phyloP scores from a whole-genome alignment of 2,797 vertebrate species.

The Myoxocephalus aenaeus region DNA sequence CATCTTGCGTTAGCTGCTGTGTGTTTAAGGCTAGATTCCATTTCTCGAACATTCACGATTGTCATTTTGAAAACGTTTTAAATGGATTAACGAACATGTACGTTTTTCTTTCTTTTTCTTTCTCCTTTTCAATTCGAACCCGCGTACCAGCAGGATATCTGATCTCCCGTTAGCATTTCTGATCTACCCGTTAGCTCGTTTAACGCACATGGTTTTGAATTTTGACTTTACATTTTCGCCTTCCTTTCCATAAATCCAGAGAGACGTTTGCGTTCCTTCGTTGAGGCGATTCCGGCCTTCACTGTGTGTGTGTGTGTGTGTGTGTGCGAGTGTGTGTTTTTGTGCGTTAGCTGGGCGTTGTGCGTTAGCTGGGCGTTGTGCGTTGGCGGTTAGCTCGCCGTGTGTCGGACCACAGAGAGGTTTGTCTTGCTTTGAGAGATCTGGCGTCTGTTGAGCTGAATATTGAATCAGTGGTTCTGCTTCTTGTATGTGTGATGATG shows the following conservation, averaged over 20 bases:
- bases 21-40: conserved; percentile 14
- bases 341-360: background rate
- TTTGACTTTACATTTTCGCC: background rate
- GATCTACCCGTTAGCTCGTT: conserved; percentile 28
- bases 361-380: conserved; percentile 1
- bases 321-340: background rate
- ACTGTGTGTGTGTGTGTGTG: background rate
- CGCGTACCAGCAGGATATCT: background rate
- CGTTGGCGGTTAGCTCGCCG: background rate
- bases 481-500: conserved; percentile 56
- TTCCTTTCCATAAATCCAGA: background rate
- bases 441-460: conserved; percentile 61
- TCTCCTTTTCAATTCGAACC: background rate
- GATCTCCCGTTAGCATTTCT: conserved; percentile 7
- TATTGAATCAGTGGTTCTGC: conserved; percentile 56
- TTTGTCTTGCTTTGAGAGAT: conserved; percentile 58
- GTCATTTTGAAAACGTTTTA: background rate
- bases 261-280: background rate
- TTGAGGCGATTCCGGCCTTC: conserved; percentile 15
- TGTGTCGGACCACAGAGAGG: conserved; percentile 73
- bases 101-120: conserved; percentile 2
- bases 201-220: background rate
- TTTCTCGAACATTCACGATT: conserved; percentile 14
- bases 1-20: background rate
- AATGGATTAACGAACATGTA: conserved; percentile 18